Evolutionary conservation across 2,888 invertebrate genomes (phyloP).

Genomic region (Drosophila putrida): DNA sequence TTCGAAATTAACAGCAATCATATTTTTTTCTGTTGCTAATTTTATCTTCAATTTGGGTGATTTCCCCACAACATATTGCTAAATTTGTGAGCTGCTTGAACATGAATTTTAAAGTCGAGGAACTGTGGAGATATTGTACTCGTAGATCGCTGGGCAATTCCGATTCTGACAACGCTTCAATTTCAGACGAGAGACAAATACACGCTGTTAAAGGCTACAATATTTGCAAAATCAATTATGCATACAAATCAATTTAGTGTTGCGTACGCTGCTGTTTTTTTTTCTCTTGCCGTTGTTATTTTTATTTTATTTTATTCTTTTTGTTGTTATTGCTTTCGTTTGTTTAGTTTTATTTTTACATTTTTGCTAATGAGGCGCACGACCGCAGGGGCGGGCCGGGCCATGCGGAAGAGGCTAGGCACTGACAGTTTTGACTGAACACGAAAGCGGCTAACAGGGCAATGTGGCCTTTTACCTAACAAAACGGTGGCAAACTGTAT

Average conservation of each 20-base stretch:
- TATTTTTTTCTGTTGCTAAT: background rate
- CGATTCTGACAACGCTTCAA: conserved; percentile 46
- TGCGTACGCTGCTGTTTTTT: conserved; percentile 57
- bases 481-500: conserved; percentile 40
- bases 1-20: conserved; percentile 11
- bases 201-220: conserved; percentile 60
- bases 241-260: conserved; percentile 67
- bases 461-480: conserved; percentile 42
- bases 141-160: conserved; percentile 29
- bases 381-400: conserved; percentile 14
- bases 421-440: conserved; percentile 5
- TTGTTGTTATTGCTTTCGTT: conserved; percentile 34
- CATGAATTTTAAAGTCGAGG: background rate
- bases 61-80: conserved; percentile 24
- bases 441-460: too few species aligned
- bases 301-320: conserved; percentile 10
- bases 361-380: conserved; percentile 36
- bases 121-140: background rate
- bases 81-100: conserved; percentile 4
- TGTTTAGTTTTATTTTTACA: conserved; percentile 14
- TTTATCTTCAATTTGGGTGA: conserved; percentile 10
- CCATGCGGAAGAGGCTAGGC: conserved; percentile 45
- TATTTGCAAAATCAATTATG: conserved; percentile 73
- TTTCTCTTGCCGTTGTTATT: conserved; percentile 21
- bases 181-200: conserved; percentile 28